Evolutionary conservation across 2,888 invertebrate species (phyloP), one percentile per base, ranked within the genome.

Genomic region (Agelastica alni): DNA sequence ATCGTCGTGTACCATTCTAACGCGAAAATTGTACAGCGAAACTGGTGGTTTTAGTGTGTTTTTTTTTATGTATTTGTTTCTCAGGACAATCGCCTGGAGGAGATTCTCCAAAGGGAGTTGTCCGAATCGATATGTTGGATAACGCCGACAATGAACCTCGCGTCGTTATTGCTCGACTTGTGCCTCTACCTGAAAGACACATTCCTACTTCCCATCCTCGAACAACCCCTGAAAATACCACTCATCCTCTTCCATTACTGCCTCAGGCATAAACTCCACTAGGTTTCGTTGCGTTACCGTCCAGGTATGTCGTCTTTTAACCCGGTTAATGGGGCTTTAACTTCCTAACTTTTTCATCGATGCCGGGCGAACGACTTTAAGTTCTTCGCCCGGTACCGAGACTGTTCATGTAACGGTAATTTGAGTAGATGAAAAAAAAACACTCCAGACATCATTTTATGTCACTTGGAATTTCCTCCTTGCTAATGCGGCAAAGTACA

Each of bases 241-340:
- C 70, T 77, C 51, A 62, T 77, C 56, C 66, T 75, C 18, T 62
- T 77, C 53, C 73, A 75, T 59, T 76, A 75, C 64, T 72, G 74
- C 61, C 65, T 74, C 61, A 75, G 71, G 67, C 75, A 76, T 66
- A 77, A 75, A 65, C 66, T 76, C 58, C 73, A 75, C 66, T 74
- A 68, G 63, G 60, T 51, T 20, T n/a, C n/a, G n/a, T n/a, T n/a
- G n/a, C n/a, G n/a, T n/a, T n/a, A n/a, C n/a, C n/a, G n/a, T n/a
- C n/a, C n/a, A n/a, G n/a, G n/a, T n/a, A n/a, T n/a, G n/a, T n/a
- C n/a, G n/a, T n/a, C n/a, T n/a, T n/a, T n/a, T n/a, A n/a, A n/a
- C n/a, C n/a, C n/a, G n/a, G n/a, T n/a, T n/a, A n/a, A n/a, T n/a
- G n/a, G n/a, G n/a, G n/a, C n/a, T n/a, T n/a, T n/a, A n/a, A n/a